phyloP scores from a whole-genome alignment of 1,140 invertebrate species.

The Panulirus ornatus region DNA sequence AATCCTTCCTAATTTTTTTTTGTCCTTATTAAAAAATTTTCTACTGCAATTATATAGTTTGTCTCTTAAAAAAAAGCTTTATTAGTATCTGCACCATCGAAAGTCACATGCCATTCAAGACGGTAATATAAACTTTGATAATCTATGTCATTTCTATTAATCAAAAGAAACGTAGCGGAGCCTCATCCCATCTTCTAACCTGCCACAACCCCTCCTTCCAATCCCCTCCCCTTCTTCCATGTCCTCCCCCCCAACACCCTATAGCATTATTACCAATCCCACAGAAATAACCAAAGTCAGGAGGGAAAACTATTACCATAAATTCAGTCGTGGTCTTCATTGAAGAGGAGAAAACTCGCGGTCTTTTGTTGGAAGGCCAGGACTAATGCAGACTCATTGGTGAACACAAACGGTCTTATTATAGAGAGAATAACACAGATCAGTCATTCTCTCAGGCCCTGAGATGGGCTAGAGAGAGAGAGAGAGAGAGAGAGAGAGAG shows the following conservation, averaged over 20 bases:
- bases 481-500: not conserved
- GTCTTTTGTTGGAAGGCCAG: slow-evolving; percentile 5
- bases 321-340: slow-evolving; percentile 24
- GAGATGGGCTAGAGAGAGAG: not conserved
- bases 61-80: no score
- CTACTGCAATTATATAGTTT: no score
- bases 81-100: no score
- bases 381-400: slow-evolving; percentile 40
- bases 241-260: not conserved
- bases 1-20: no score
- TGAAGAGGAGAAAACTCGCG: not conserved
- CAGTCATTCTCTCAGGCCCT: slow-evolving; percentile 40
- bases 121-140: no score
- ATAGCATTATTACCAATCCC: slow-evolving; percentile 31
- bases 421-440: slow-evolving; percentile 53
- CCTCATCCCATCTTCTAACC: no score
- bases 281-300: slow-evolving; percentile 29
- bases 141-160: no score
- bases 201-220: no score
- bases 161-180: no score
- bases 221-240: not conserved
- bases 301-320: slow-evolving; percentile 50
- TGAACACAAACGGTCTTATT: slow-evolving; percentile 51
- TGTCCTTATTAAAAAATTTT: no score
- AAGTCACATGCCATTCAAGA: no score